phyloP scores from a whole-genome alignment of 2,113 vertebrate species.

The Vimba vimba region DNA sequence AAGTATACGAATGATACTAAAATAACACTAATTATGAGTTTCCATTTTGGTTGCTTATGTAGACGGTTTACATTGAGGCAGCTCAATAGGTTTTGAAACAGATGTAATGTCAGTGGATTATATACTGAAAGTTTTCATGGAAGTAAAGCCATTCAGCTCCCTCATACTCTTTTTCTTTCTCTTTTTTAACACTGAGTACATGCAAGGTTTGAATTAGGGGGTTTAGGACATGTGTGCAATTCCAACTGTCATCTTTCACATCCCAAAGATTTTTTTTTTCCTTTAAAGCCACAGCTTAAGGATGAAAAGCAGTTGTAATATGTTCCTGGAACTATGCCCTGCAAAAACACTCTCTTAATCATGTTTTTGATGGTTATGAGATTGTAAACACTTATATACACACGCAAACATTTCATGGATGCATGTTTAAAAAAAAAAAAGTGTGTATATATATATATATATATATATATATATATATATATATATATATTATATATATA shows the following conservation, averaged over 20 bases:
- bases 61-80: not conserved
- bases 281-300: not conserved
- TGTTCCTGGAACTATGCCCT: not conserved
- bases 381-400: not conserved
- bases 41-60: not conserved
- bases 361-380: not conserved
- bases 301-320: not conserved
- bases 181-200: not conserved
- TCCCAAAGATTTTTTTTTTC: not conserved
- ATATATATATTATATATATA: too few species aligned
- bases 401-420: not conserved
- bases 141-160: not conserved
- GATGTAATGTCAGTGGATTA: not conserved
- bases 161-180: not conserved
- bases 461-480: too few species aligned
- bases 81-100: not conserved
- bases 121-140: not conserved
- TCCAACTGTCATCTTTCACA: conserved; percentile 20
- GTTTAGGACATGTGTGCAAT: conserved; percentile 8
- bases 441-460: too few species aligned
- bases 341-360: not conserved
- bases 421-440: too few species aligned
- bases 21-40: not conserved
- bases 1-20: not conserved
- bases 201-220: conserved; percentile 18